These are phyloP conservation scores for Grantiella picta DNA, from an alignment of 2,113 vertebrate genomes.

Conservation along the genomic window DNA sequence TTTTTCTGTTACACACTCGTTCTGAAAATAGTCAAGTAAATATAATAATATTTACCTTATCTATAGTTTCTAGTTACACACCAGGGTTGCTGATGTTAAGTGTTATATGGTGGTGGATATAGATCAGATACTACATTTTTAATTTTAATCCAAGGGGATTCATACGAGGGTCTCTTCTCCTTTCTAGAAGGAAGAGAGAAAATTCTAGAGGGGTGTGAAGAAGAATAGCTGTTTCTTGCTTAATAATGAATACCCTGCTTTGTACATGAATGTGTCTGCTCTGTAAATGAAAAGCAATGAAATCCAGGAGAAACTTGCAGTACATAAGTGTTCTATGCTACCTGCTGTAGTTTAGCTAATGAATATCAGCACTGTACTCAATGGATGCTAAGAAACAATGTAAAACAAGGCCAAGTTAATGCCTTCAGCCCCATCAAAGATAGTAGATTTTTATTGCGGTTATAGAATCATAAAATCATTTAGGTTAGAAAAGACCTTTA, in stretches of 20 bases:
- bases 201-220: accelerated
- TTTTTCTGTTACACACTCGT: not conserved
- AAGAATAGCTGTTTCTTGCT: not conserved
- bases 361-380: not conserved
- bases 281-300: not conserved
- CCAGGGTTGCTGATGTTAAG: not conserved
- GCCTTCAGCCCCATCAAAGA: not conserved
- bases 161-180: not conserved
- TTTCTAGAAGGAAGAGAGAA: not conserved
- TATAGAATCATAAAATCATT: not conserved
- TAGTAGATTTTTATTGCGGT: not conserved
- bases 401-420: not conserved
- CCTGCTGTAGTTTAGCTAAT: not conserved
- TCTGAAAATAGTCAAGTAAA: not conserved
- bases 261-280: not conserved
- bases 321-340: not conserved
- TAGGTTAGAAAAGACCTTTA: not conserved
- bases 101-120: not conserved
- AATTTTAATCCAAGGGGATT: not conserved
- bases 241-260: not conserved
- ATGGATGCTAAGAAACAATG: not conserved
- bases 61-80: not conserved
- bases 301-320: not conserved
- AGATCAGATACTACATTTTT: not conserved
- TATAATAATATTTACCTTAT: not conserved